Conservation (phyloP, 2,113 vertebrate genomes). For the Xiphophorus maculatus region DNA sequence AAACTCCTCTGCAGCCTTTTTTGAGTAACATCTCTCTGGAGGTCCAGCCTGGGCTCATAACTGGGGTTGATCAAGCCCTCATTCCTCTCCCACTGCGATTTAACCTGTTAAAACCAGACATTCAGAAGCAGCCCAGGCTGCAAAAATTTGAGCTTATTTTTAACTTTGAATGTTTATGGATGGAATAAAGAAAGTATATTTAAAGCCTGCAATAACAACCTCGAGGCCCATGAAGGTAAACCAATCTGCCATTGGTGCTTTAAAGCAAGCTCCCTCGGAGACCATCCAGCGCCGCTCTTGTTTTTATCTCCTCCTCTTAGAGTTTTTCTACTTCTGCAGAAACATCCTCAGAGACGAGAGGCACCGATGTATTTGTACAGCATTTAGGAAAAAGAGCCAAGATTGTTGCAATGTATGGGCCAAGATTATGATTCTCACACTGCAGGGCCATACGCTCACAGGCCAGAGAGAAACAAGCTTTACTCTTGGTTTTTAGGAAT, state of each 20-base stretch:
- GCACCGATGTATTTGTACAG: slow-evolving; percentile 64
- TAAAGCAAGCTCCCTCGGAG: slow-evolving; percentile 54
- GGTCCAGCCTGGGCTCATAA: slow-evolving; percentile 3
- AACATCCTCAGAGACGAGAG: slow-evolving; percentile 45
- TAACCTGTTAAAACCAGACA: slow-evolving; percentile 33
- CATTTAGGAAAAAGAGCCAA: slow-evolving; percentile 49
- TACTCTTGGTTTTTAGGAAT: slow-evolving; percentile 42
- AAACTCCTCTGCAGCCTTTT: slow-evolving; percentile 14
- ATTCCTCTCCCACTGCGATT: slow-evolving; percentile 14
- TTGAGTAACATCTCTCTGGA: slow-evolving; percentile 12
- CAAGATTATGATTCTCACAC: slow-evolving; percentile 71
- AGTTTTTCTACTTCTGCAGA: slow-evolving; percentile 38
- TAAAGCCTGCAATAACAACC: slow-evolving; percentile 50
- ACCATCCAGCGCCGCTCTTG: slow-evolving; percentile 28
- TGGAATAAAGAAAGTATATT: slow-evolving; percentile 60
- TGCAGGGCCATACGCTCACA: slow-evolving; percentile 54
- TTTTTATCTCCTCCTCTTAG: slow-evolving; percentile 29
- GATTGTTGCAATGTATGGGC: slow-evolving; percentile 36
- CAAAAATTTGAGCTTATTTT: slow-evolving; percentile 56
- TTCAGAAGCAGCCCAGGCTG: slow-evolving; percentile 3
- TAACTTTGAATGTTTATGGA: slow-evolving; percentile 52
- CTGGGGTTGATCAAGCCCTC: slow-evolving; percentile 20
- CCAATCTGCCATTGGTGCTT: slow-evolving; percentile 41
- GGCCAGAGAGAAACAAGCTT: slow-evolving; percentile 39
- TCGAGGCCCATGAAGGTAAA: slow-evolving; percentile 40